A percentile compares a stretch with the other conserved stretches of the same genome.
Conservation (phyloP, 2,113 vertebrate species). For the Pionites leucogaster region DNA sequence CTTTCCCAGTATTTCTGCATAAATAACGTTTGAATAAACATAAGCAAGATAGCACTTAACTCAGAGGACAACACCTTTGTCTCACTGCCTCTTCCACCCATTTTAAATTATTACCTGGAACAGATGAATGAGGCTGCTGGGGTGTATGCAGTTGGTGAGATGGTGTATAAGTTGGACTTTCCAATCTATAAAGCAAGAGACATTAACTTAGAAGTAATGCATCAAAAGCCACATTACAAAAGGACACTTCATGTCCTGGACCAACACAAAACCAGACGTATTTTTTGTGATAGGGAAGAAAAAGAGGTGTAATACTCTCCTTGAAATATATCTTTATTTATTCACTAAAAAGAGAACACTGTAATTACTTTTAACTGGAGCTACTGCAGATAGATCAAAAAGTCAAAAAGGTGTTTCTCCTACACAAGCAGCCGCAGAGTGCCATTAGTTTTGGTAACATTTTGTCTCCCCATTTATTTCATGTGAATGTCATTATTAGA, state of each 20-base stretch:
- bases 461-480: not conserved
- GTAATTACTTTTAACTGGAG: not conserved
- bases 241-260: not conserved
- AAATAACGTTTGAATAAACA: not conserved
- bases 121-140: constrained; percentile 67
- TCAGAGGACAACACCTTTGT: not conserved
- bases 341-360: not conserved
- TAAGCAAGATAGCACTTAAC: not conserved
- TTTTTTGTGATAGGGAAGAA: not conserved
- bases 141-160: constrained; percentile 58
- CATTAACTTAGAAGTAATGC: not conserved
- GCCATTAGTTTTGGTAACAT: not conserved
- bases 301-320: not conserved
- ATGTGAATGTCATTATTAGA: not conserved
- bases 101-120: constrained; percentile 73
- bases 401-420: not conserved
- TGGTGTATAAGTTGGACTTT: constrained; percentile 36
- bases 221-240: not conserved
- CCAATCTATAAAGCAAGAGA: constrained; percentile 62
- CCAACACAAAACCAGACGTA: not conserved
- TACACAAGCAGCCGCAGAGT: not conserved
- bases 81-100: not conserved
- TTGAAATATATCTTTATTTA: not conserved
- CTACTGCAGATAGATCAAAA: not conserved
- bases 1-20: not conserved